Conservation (phyloP, 2,888 invertebrate species). For the Agrilus biguttatus region DNA sequence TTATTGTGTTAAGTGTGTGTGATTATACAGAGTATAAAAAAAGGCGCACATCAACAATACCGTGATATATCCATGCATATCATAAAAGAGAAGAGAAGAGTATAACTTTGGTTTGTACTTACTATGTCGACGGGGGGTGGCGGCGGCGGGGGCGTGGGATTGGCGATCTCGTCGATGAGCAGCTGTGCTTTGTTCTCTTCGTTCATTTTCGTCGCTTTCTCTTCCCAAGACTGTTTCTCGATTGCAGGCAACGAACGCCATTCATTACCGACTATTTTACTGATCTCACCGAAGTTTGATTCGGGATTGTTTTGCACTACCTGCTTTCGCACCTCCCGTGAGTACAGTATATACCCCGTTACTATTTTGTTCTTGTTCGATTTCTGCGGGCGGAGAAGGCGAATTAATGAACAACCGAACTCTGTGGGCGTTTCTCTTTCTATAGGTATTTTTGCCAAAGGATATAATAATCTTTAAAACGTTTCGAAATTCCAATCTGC, state of each 20-base stretch:
- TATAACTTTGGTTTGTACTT: constrained; percentile 6
- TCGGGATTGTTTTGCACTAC: constrained; percentile 91
- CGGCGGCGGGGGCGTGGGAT: constrained; percentile 23
- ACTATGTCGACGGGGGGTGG: constrained; percentile 20
- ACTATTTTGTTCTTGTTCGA: constrained; percentile 63
- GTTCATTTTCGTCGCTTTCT: constrained; percentile 77
- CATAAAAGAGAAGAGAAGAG: neutral
- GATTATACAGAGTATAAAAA: constrained; percentile 2
- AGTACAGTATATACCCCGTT: constrained; percentile 96
- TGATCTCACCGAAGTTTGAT: constrained; percentile 78
- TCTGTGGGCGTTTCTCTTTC: no score
- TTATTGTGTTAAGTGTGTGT: no score
- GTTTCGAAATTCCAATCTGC: no score
- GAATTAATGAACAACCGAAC: no score
- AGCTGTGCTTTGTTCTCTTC: constrained; percentile 64
- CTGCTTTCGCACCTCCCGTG: constrained; percentile 86
- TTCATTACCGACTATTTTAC: constrained; percentile 63
- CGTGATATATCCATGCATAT: neutral
- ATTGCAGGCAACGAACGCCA: constrained; percentile 84
- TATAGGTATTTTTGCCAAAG: no score
- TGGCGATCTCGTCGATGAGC: constrained; percentile 37
- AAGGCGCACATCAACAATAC: neutral
- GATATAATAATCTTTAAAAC: no score
- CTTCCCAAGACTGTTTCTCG: constrained; percentile 91
- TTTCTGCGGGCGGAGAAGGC: constrained; percentile 21